These are phyloP conservation scores for Spatulosminthurus flaviceps DNA, from an alignment of 2,888 invertebrate genomes.

Conservation along the genomic window DNA sequence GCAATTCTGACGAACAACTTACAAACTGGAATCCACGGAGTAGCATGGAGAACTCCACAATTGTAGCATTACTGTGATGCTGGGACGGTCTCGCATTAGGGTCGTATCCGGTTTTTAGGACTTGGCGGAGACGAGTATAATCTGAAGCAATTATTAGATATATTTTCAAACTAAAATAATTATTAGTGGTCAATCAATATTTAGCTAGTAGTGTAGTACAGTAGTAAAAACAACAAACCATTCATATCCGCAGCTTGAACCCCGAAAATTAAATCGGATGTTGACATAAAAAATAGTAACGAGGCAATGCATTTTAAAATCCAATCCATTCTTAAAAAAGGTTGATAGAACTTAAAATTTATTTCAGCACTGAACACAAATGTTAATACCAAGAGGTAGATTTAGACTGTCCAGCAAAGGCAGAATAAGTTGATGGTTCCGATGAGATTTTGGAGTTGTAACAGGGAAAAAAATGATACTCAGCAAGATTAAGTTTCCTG, in stretches of 20 bases:
- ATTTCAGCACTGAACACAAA: no score
- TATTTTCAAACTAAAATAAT: conserved; percentile 10
- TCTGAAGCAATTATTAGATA: conserved; percentile 53
- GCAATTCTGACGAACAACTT: conserved; percentile 33
- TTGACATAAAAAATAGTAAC: not conserved
- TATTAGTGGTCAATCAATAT: not conserved
- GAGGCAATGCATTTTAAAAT: not conserved
- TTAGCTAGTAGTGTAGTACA: not conserved
- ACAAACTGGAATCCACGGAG: conserved; percentile 62
- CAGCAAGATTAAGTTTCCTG: no score
- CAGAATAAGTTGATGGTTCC: no score
- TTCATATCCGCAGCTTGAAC: conserved; percentile 22
- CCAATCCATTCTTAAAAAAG: not conserved
- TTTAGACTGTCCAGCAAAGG: no score
- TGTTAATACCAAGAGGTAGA: no score
- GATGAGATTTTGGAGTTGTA: no score
- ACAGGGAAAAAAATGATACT: no score
- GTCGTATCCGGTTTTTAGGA: conserved; percentile 59
- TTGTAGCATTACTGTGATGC: conserved; percentile 56
- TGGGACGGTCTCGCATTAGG: conserved; percentile 57
- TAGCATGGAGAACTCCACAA: conserved; percentile 54
- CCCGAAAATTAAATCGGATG: not conserved
- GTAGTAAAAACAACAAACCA: not conserved
- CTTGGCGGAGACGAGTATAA: conserved; percentile 53
- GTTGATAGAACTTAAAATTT: no score